Evolutionary conservation across 2,888 invertebrate species (phyloP).

Genomic region (Sinohyriopsis cumingii): DNA sequence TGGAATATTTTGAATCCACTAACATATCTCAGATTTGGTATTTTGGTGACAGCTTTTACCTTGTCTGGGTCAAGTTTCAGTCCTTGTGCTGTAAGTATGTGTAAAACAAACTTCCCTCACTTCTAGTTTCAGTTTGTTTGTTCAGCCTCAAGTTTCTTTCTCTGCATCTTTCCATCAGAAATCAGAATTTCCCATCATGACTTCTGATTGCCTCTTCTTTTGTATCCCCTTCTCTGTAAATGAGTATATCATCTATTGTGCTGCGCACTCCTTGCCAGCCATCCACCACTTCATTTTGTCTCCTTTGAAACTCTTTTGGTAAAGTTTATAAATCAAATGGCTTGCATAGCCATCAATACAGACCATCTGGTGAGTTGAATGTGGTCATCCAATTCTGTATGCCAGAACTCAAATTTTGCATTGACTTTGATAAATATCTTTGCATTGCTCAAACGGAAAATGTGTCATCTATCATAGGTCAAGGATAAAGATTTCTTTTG

Average conservation of each 20-base stretch:
- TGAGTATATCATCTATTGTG: slow-evolving; percentile 42
- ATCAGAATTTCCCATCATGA: slow-evolving; percentile 27
- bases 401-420: slow-evolving; percentile 35
- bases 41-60: slow-evolving; percentile 29
- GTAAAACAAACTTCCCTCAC: slow-evolving; percentile 28
- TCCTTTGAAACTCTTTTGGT: slow-evolving; percentile 35
- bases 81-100: slow-evolving; percentile 17
- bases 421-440: slow-evolving; percentile 37
- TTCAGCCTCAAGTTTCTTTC: slow-evolving; percentile 25
- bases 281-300: slow-evolving; percentile 32
- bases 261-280: slow-evolving; percentile 30
- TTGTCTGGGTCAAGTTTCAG: slow-evolving; percentile 34
- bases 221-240: slow-evolving; percentile 29
- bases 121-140: slow-evolving; percentile 24
- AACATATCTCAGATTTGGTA: slow-evolving; percentile 37
- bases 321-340: slow-evolving; percentile 39
- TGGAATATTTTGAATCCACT: slow-evolving; percentile 35
- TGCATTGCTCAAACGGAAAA: slow-evolving; percentile 28
- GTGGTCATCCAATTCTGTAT: slow-evolving; percentile 43
- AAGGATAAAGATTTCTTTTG: slow-evolving; percentile 25
- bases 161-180: slow-evolving; percentile 24
- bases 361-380: slow-evolving; percentile 39
- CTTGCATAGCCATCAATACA: slow-evolving; percentile 39
- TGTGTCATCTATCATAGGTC: slow-evolving; percentile 40
- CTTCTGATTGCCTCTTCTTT: slow-evolving; percentile 22